phyloP scores from a whole-genome alignment of 2,113 vertebrate genomes.

The Cacatua alba region DNA sequence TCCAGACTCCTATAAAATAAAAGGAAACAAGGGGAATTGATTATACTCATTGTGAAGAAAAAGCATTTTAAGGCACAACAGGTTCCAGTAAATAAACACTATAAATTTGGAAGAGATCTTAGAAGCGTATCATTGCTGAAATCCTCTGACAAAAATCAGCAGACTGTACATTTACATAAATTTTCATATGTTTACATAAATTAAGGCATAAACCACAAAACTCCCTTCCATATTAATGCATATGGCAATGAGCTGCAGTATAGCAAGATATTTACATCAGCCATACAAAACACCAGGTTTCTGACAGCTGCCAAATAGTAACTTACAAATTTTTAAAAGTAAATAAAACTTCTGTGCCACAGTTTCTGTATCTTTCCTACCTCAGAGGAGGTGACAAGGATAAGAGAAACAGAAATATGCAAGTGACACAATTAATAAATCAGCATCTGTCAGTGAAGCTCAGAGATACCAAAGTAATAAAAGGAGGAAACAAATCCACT shows the following conservation, averaged over 20 bases:
- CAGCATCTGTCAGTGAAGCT: background rate
- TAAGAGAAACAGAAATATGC: background rate
- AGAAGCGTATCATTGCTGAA: background rate
- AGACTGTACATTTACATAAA: background rate
- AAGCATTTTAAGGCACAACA: background rate
- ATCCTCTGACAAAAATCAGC: background rate
- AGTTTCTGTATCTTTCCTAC: background rate
- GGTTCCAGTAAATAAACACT: background rate
- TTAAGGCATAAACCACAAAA: background rate
- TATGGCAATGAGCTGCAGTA: background rate
- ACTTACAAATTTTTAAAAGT: background rate
- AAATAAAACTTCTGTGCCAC: background rate
- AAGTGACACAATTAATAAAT: background rate
- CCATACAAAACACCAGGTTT: background rate
- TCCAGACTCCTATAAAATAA: constrained; percentile 87
- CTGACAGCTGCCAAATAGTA: background rate
- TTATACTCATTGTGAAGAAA: background rate
- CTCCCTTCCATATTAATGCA: background rate
- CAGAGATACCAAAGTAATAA: background rate
- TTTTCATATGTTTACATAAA: constrained; percentile 22
- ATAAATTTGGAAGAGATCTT: background rate
- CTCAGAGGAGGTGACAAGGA: background rate
- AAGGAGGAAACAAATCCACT: background rate
- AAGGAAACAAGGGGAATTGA: background rate
- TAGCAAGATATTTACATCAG: background rate